phyloP scores from a whole-genome alignment of 1,140 invertebrate species.

The Pogonus chalceus region DNA sequence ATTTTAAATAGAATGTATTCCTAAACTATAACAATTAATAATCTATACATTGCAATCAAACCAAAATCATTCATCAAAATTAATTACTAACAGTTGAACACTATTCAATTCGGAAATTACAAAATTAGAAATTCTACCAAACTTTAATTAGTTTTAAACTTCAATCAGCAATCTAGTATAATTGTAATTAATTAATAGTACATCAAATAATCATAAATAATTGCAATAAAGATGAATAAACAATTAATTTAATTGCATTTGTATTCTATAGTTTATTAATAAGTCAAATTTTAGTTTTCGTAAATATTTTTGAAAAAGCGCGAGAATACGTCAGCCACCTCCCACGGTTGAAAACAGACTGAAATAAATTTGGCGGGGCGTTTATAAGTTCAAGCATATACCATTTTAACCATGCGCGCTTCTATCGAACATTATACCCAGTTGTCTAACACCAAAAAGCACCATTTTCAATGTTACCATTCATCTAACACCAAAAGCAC shows the following conservation, averaged over 20 bases:
- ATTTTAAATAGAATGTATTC: neutral
- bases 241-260: neutral
- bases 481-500: too few relatives aligned
- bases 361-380: neutral
- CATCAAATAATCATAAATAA: neutral
- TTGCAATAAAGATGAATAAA: neutral
- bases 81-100: neutral
- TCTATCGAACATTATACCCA: neutral
- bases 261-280: neutral
- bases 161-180: neutral
- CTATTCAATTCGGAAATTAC: neutral
- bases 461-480: neutral
- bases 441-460: neutral
- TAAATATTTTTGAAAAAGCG: neutral
- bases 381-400: neutral
- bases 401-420: neutral
- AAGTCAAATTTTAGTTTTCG: neutral
- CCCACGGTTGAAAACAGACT: constrained; percentile 1
- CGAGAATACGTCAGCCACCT: neutral
- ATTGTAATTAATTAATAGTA: neutral
- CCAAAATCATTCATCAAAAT: neutral
- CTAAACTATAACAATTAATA: neutral
- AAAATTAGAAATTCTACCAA: neutral
- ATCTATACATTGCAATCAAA: neutral
- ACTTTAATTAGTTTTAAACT: constrained; percentile 2